Evolutionary conservation across 2,888 invertebrate species (phyloP), one percentile per base, ranked within the genome.

Genomic region (Pedicia rivosa): DNA sequence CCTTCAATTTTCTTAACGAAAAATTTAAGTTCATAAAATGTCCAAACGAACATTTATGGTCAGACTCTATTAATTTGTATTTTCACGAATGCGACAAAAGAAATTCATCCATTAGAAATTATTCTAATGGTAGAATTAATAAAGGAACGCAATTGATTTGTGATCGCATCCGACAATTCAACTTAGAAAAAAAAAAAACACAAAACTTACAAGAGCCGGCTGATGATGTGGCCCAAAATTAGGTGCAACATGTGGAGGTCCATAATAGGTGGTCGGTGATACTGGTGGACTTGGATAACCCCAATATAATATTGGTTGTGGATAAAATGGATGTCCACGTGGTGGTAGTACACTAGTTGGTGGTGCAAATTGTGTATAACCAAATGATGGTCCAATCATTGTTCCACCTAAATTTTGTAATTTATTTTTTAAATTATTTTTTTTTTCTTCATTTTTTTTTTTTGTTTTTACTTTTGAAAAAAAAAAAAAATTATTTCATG

Each of bases 241-340:
- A 7, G 42, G 36, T 8, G 44, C 40, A 13, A 42, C 41, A 33
- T 38, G 40, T 20, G 37, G 51, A 9, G 57, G 72, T 42, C 78
- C 78, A 54, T 78, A 84, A 59, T 84, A 84, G 50, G 78, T 82
- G 26, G 88, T 88, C 1, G 91, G 91, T 29, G 90, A 90, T 13
- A 91, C 88, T 0, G 91, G 91, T 26, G 91, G 91, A 49, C 88
- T 88, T 32, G 91, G 90, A 64, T 91, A 91, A 1, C 84, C 81
- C 90, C 90, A 92, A 66, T 90, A 90, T 48, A 90, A 77, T 42
- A 79, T 71, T 37, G 74, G 74, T 20, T 76, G 76, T 25, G 70
- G 68, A 46, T 68, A 68, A 46, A 68, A 70, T 16, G 63, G 62
- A 39, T 65, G 64, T 27, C 56, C 61, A 27, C 70, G 70, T 34